Evolutionary conservation across 2,888 invertebrate genomes (phyloP).

Genomic region (Mechanitis mazaeus): DNA sequence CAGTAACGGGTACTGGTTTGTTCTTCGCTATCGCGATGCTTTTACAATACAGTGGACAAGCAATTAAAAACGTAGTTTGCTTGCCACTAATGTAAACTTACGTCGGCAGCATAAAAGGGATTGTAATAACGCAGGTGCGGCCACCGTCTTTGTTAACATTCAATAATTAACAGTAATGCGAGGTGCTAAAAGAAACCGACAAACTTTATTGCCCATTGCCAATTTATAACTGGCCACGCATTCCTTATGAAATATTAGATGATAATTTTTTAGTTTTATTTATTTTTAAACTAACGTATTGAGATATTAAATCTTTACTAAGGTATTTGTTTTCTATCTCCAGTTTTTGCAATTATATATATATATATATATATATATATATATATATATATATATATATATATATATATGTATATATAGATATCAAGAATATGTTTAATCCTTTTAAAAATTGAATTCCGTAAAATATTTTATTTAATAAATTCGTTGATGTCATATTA

Average conservation of each 20-base stretch:
- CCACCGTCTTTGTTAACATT: constrained; percentile 52
- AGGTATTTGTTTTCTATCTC: background rate
- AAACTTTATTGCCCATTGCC: constrained; percentile 52
- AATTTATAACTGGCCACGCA: constrained; percentile 44
- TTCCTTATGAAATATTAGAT: constrained; percentile 30
- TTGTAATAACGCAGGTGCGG: constrained; percentile 53
- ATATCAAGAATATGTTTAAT: constrained; percentile 13
- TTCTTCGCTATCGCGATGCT: constrained; percentile 6
- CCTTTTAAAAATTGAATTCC: constrained; percentile 32
- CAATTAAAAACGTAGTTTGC: constrained; percentile 33
- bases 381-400: too few relatives aligned
- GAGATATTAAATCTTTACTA: background rate
- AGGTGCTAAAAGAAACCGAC: constrained; percentile 60
- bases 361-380: too few relatives aligned
- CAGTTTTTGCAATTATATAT: background rate
- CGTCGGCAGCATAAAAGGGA: constrained; percentile 48
- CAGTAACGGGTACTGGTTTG: constrained; percentile 1
- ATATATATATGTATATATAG: too few relatives aligned
- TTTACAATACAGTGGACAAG: constrained; percentile 23
- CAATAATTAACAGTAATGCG: constrained; percentile 55
- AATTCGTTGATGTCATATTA: constrained; percentile 48
- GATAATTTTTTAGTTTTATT: too few relatives aligned
- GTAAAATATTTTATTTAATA: constrained; percentile 39
- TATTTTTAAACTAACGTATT: background rate
- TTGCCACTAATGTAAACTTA: constrained; percentile 31